Percentiles rank a stretch among this genome's conserved stretches.
These are phyloP conservation scores for Stenopsyche tienmushanensis DNA, from an alignment of 1,140 invertebrate species.

Conservation along the genomic window DNA sequence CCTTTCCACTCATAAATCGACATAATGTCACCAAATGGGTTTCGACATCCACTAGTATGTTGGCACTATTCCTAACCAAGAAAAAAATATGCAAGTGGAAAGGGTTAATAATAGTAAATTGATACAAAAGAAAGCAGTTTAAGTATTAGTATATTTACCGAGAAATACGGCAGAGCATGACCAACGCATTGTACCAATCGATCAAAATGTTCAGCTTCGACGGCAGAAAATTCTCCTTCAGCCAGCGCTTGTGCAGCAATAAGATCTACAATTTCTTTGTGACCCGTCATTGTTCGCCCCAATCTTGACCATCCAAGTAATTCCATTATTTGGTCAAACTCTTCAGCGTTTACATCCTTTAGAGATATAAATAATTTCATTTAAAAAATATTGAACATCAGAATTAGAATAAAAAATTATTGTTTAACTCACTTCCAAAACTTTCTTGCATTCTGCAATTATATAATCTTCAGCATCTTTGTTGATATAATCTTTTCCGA, in stretches of 20 bases:
- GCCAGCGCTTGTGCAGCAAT: constrained; percentile 79
- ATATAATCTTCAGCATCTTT: constrained; percentile 86
- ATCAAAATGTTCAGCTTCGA: constrained; percentile 74
- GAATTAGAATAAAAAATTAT: constrained; percentile 5
- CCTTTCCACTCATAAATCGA: too few species aligned
- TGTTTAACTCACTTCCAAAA: constrained; percentile 63
- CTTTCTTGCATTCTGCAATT: constrained; percentile 84
- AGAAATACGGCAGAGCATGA: constrained; percentile 83
- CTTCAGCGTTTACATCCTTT: constrained; percentile 86
- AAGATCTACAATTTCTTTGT: constrained; percentile 84
- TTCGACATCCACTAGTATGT: too few species aligned
- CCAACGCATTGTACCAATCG: constrained; percentile 82
- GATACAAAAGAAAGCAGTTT: constrained; percentile 3
- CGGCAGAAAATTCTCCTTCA: constrained; percentile 75
- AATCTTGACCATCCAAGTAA: constrained; percentile 78
- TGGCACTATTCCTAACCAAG: too few species aligned
- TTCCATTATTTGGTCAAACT: constrained; percentile 88
- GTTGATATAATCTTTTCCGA: constrained; percentile 76
- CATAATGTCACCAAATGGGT: too few species aligned
- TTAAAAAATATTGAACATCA: constrained; percentile 14
- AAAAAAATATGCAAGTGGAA: too few species aligned
- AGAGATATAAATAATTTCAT: constrained; percentile 25
- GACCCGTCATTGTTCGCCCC: constrained; percentile 76
- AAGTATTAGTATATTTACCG: constrained; percentile 79
- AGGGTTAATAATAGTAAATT: not conserved